These are phyloP conservation scores for Drosophila nebulosa DNA, from an alignment of 1,140 invertebrate genomes.

Conservation along the genomic window DNA sequence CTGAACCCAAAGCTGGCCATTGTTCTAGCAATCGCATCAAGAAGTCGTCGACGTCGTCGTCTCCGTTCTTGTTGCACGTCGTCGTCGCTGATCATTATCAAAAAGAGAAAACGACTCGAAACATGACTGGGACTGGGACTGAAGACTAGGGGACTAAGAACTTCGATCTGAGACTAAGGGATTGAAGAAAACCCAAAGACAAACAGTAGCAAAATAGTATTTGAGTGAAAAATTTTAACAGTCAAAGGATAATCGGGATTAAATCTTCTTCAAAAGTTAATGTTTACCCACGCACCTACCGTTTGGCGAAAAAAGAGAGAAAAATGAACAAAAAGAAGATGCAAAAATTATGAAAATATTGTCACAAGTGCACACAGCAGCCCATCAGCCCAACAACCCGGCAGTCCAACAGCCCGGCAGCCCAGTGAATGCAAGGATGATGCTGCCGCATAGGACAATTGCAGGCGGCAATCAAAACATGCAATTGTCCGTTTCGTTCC, in stretches of 20 bases:
- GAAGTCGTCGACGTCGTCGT: slow-evolving; percentile 53
- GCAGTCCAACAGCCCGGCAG: background rate
- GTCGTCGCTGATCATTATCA: slow-evolving; percentile 71
- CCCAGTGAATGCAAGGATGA: background rate
- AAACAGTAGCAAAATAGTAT: slow-evolving; percentile 53
- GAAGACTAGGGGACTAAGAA: background rate
- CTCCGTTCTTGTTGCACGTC: too few relatives aligned
- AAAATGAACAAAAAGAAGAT: slow-evolving; percentile 40
- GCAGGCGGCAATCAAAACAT: slow-evolving; percentile 79
- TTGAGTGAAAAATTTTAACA: slow-evolving; percentile 75
- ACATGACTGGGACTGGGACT: slow-evolving; percentile 17
- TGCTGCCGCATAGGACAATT: slow-evolving; percentile 56
- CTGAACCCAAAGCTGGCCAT: slow-evolving; percentile 35
- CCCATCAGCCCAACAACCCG: slow-evolving; percentile 5
- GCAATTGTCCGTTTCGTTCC: slow-evolving; percentile 70
- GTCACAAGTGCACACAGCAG: slow-evolving; percentile 70
- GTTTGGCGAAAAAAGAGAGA: slow-evolving; percentile 43
- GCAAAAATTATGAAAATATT: slow-evolving; percentile 80
- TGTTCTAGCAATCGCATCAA: slow-evolving; percentile 72
- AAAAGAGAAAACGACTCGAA: slow-evolving; percentile 2
- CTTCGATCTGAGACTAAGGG: slow-evolving; percentile 23
- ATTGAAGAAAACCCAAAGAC: slow-evolving; percentile 58
- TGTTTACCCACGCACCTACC: slow-evolving; percentile 79
- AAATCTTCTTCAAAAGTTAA: slow-evolving; percentile 80
- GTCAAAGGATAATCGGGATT: slow-evolving; percentile 78